These are phyloP conservation scores for Acanthopagrus latus DNA, from an alignment of 2,797 vertebrate genomes.

Conservation along the genomic window DNA sequence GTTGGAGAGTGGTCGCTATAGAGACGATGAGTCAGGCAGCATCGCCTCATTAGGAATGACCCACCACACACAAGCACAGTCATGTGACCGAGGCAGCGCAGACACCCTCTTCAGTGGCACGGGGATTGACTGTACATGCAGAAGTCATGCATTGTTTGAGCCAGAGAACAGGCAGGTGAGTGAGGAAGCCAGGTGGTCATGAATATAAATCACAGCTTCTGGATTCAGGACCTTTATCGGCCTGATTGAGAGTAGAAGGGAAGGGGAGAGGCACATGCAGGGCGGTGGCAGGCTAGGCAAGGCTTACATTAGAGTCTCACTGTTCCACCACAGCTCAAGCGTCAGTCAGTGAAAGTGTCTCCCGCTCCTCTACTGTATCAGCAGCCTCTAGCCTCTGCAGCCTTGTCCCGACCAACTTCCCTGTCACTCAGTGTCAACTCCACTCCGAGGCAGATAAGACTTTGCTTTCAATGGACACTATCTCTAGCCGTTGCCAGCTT, in stretches of 20 bases:
- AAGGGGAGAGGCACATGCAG: conserved; percentile 23
- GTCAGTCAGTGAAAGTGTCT: conserved; percentile 33
- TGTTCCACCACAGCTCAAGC: conserved; percentile 18
- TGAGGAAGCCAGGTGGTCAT: conserved; percentile 71
- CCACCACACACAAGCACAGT: conserved; percentile 73
- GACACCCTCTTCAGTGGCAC: conserved; percentile 62
- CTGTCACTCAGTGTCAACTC: conserved; percentile 78
- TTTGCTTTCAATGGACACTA: conserved; percentile 65
- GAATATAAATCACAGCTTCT: conserved; percentile 76
- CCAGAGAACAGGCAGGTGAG: conserved; percentile 68
- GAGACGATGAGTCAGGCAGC: conserved; percentile 78
- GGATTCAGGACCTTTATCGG: conserved; percentile 60
- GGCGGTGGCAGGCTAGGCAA: conserved; percentile 21
- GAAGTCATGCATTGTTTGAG: conserved; percentile 77
- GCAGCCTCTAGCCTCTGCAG: conserved; percentile 56
- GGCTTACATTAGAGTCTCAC: conserved; percentile 41
- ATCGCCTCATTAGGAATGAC: conserved; percentile 82
- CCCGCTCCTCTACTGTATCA: conserved; percentile 57
- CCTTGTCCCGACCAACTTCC: conserved; percentile 67
- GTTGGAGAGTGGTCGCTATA: conserved; percentile 75
- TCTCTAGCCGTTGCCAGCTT: conserved; percentile 60
- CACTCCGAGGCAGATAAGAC: conserved; percentile 63
- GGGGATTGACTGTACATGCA: conserved; percentile 68
- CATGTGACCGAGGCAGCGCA: conserved; percentile 70
- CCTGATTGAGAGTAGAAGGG: conserved; percentile 37